Evolutionary conservation across 2,888 invertebrate genomes (phyloP).

Genomic region (Onchidella celtica): DNA sequence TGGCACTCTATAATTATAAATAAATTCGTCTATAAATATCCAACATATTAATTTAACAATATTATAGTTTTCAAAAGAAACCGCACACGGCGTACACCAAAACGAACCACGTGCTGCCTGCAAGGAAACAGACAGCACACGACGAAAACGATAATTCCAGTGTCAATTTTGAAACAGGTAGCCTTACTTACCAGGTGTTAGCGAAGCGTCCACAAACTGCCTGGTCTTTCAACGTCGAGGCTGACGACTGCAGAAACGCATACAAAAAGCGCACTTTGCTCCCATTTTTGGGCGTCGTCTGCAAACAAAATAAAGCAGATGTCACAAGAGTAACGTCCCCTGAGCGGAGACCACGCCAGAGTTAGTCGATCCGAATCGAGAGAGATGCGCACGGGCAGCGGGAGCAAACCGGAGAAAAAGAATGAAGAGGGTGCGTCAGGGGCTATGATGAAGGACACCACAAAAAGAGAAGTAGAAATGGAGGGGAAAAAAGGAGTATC

Average conservation of each 20-base stretch:
- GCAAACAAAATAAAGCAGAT: constrained; percentile 40
- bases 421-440: not conserved
- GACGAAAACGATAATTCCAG: no score
- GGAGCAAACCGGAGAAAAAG: constrained; percentile 2
- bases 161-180: no score
- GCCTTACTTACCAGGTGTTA: no score
- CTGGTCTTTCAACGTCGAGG: no score
- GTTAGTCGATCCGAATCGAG: constrained; percentile 38
- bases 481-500: constrained; percentile 19
- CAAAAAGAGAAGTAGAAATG: not conserved
- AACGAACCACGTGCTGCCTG: no score
- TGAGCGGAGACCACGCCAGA: constrained; percentile 16
- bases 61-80: no score
- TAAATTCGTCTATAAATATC: no score
- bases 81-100: no score
- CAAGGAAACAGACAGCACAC: no score
- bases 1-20: no score
- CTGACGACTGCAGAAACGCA: not conserved
- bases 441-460: constrained; percentile 8
- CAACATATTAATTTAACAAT: no score
- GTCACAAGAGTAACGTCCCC: constrained; percentile 35
- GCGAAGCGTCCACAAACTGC: no score
- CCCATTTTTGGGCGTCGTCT: constrained; percentile 20
- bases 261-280: not conserved
- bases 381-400: constrained; percentile 17